These are phyloP conservation scores for Saimiri boliviensis DNA, from an alignment of 2,113 vertebrate genomes.

Conservation along the genomic window DNA sequence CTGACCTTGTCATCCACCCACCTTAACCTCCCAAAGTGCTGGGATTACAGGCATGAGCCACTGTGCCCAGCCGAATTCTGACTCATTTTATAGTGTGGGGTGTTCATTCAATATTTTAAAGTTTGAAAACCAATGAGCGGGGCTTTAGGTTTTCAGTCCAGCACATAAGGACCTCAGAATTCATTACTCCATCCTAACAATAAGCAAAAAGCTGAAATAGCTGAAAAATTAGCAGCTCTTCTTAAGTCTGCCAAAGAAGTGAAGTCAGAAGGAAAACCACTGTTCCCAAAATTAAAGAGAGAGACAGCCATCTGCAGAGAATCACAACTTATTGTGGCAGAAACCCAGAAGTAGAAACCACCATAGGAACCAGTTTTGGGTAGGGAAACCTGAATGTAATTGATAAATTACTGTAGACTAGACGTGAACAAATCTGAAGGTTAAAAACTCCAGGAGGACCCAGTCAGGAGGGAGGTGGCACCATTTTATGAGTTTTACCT, in stretches of 20 bases:
- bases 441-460: background rate
- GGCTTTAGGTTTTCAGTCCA: background rate
- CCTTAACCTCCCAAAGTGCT: too few relatives aligned
- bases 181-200: background rate
- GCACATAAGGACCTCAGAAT: background rate
- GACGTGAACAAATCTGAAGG: background rate
- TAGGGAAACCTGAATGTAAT: background rate
- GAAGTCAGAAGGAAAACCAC: background rate
- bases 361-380: background rate
- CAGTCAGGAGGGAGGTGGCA: background rate
- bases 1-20: too few relatives aligned
- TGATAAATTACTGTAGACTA: too few relatives aligned
- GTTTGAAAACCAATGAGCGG: background rate
- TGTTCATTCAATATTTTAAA: background rate
- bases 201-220: background rate
- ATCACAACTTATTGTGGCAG: background rate
- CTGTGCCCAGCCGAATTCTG: background rate
- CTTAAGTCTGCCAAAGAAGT: background rate
- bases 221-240: background rate
- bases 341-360: background rate
- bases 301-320: background rate
- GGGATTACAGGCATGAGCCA: too few relatives aligned
- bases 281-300: background rate
- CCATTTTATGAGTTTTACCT: background rate
- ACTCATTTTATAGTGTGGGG: background rate